phyloP scores from a whole-genome alignment of 2,113 vertebrate genomes.

The Nerophis ophidion region DNA sequence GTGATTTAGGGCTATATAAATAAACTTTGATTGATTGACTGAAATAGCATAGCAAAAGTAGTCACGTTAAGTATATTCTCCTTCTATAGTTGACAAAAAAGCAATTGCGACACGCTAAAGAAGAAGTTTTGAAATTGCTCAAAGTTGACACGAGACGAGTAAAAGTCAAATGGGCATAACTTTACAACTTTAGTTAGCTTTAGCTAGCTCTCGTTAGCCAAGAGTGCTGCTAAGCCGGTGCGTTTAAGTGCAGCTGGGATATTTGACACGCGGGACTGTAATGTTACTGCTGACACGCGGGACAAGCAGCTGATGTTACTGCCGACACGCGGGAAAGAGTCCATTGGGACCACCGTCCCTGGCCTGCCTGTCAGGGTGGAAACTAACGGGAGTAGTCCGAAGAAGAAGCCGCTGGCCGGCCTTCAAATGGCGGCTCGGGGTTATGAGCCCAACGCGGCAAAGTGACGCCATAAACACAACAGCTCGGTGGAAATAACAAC shows the following conservation, averaged over 20 bases:
- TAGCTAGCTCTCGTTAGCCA: too few species aligned
- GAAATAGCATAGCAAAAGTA: not conserved
- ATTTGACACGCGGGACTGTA: not conserved
- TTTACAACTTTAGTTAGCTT: slow-evolving; percentile 22
- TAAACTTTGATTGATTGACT: too few species aligned
- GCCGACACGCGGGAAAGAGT: not conserved
- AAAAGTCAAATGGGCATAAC: slow-evolving; percentile 7
- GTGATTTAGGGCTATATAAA: too few species aligned
- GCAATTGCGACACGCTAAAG: not conserved
- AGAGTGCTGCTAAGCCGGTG: not conserved
- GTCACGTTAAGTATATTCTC: not conserved
- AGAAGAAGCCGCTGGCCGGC: too few species aligned
- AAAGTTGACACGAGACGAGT: not conserved
- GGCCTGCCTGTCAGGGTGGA: too few species aligned
- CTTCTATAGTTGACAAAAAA: not conserved
- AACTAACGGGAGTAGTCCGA: too few species aligned
- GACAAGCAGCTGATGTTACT: too few species aligned
- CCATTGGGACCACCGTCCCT: not conserved
- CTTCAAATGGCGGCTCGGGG: not conserved
- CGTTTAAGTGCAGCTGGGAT: accelerated
- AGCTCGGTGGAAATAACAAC: not conserved
- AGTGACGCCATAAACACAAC: not conserved
- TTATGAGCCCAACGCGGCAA: slow-evolving; percentile 9
- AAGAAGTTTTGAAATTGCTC: not conserved
- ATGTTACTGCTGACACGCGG: not conserved